A percentile compares a stretch with the other conserved stretches of the same genome.
phyloP scores from a whole-genome alignment of 35 echinoderm and acorn worm genomes.

The Apostichopus parvimensis region DNA sequence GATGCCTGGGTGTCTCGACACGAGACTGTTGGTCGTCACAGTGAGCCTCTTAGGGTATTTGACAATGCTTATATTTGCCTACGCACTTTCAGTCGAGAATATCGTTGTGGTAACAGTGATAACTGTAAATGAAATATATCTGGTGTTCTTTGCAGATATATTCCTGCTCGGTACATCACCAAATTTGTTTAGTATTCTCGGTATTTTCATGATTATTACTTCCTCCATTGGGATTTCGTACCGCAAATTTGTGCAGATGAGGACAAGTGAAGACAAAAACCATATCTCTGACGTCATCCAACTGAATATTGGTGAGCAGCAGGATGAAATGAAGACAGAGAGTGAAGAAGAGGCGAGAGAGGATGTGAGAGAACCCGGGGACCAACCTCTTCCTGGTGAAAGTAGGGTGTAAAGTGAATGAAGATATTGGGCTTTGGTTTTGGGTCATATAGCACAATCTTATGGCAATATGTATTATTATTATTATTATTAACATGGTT shows the following conservation, averaged over 20 bases:
- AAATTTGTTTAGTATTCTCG: background rate
- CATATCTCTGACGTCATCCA: no score
- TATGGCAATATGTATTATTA: no score
- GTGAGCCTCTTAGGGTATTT: background rate
- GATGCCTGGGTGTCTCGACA: background rate
- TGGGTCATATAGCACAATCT: no score
- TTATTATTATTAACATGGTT: no score
- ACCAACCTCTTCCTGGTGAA: no score
- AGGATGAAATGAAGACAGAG: no score
- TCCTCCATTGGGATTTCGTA: background rate
- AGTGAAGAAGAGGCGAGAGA: no score
- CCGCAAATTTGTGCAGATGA: background rate
- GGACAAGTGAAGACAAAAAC: no score
- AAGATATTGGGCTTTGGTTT: no score
- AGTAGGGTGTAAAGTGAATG: no score
- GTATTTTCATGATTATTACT: conserved; percentile 4
- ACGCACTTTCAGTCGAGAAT: conserved; percentile 3
- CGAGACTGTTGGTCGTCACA: background rate
- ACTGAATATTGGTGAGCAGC: no score
- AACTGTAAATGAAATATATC: background rate
- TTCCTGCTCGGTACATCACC: background rate
- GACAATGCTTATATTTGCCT: background rate
- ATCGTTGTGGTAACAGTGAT: background rate
- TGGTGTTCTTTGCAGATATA: background rate
- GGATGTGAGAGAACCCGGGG: no score